Percentiles rank a stretch among this genome's conserved stretches.
phyloP scores from a whole-genome alignment of 1,140 invertebrate genomes.

The Hyposmocoma kahamanoa region DNA sequence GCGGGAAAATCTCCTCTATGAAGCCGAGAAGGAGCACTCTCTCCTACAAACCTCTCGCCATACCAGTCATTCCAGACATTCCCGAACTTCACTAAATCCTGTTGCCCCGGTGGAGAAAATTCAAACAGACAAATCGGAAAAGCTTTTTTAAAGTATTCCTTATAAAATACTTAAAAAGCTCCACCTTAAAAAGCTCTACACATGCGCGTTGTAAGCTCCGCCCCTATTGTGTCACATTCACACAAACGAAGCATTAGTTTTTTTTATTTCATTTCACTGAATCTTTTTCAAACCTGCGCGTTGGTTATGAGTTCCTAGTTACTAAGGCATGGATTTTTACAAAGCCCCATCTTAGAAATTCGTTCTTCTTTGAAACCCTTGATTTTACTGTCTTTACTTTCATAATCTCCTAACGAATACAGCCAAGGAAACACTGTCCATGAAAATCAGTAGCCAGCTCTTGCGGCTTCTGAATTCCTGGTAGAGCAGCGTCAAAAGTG shows the following conservation, averaged over 20 bases:
- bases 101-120: slow-evolving; percentile 57
- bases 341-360: slow-evolving; percentile 20
- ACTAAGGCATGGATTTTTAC: slow-evolving; percentile 29
- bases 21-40: slow-evolving; percentile 34
- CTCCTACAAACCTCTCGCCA: slow-evolving; percentile 16
- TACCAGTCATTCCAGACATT: slow-evolving; percentile 45
- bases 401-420: background rate
- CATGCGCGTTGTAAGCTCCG: slow-evolving; percentile 14
- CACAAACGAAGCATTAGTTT: slow-evolving; percentile 16
- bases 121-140: slow-evolving; percentile 58
- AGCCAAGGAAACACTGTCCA: too few species aligned
- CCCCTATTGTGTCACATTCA: slow-evolving; percentile 14
- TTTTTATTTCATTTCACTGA: slow-evolving; percentile 2
- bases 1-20: slow-evolving; percentile 69
- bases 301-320: slow-evolving; percentile 32
- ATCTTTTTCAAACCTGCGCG: slow-evolving; percentile 8
- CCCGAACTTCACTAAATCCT: slow-evolving; percentile 29
- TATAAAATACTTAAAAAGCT: slow-evolving; percentile 37
- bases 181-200: slow-evolving; percentile 7
- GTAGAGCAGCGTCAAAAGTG: slow-evolving; percentile 22
- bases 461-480: slow-evolving; percentile 13
- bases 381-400: background rate
- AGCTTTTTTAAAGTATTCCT: slow-evolving; percentile 49
- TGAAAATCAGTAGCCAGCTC: too few species aligned
- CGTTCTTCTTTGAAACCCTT: background rate